Conservation (phyloP, 2,113 vertebrate species). For the Leuciscus idus region DNA sequence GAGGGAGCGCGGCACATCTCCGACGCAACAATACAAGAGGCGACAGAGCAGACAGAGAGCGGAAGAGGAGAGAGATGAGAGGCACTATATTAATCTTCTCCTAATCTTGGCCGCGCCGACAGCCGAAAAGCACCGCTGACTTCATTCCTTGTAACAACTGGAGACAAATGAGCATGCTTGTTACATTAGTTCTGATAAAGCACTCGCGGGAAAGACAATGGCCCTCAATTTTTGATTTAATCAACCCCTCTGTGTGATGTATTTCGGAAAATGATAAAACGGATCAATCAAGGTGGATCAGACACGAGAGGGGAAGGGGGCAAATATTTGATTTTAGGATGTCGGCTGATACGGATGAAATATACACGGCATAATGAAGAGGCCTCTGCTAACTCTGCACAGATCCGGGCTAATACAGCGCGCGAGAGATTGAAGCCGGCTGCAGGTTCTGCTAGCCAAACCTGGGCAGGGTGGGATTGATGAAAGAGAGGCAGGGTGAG, state of each 20-base stretch:
- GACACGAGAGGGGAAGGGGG: slow-evolving; percentile 71
- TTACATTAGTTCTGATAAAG: slow-evolving; percentile 84
- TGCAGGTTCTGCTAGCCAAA: slow-evolving; percentile 87
- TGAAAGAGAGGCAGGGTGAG: slow-evolving; percentile 72
- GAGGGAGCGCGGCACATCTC: slow-evolving; percentile 75
- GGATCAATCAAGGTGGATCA: slow-evolving; percentile 86
- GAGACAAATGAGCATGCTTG: slow-evolving; percentile 84
- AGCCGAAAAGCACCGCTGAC: slow-evolving; percentile 80
- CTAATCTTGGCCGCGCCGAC: slow-evolving; percentile 77
- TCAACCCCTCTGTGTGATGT: slow-evolving; percentile 84
- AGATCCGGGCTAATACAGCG: slow-evolving; percentile 70
- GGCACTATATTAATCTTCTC: slow-evolving; percentile 87
- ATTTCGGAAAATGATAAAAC: slow-evolving; percentile 91
- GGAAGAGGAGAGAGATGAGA: slow-evolving; percentile 73
- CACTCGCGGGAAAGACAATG: slow-evolving; percentile 82
- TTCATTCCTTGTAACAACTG: slow-evolving; percentile 87
- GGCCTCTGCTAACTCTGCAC: slow-evolving; percentile 4
- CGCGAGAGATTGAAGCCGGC: slow-evolving; percentile 88
- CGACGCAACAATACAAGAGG: slow-evolving; percentile 72
- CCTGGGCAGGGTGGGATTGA: slow-evolving; percentile 92
- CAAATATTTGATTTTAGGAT: slow-evolving; percentile 76
- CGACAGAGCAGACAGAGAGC: slow-evolving; percentile 80
- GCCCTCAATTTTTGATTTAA: slow-evolving; percentile 92
- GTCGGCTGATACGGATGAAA: slow-evolving; percentile 80
- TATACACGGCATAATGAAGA: slow-evolving; percentile 80